These are phyloP conservation scores for Achatina immaculata DNA, from an alignment of 1,140 invertebrate species.

Conservation along the genomic window DNA sequence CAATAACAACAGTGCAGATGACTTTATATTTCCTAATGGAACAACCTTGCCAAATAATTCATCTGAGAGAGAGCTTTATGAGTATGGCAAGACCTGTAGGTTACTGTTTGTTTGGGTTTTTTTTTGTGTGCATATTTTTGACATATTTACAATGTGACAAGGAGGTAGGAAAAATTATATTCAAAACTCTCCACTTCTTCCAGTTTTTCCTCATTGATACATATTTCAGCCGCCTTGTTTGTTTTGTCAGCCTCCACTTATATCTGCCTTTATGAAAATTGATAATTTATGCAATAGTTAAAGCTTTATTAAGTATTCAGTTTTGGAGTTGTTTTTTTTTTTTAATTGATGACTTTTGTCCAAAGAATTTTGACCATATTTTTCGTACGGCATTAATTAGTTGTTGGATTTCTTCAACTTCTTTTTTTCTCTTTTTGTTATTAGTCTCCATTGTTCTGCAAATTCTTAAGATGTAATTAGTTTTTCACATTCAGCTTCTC, in stretches of 20 bases:
- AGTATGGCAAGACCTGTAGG: conserved; percentile 46
- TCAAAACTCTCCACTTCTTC: too few species aligned
- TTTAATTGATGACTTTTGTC: background rate
- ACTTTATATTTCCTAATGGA: conserved; percentile 42
- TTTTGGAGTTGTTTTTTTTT: background rate
- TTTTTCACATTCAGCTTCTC: background rate
- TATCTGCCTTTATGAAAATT: background rate
- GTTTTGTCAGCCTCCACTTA: background rate
- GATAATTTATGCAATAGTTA: background rate
- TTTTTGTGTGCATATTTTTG: background rate
- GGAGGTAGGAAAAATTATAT: too few species aligned
- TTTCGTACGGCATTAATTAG: background rate
- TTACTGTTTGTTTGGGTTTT: background rate
- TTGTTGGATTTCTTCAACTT: background rate
- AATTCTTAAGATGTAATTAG: background rate
- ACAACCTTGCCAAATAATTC: conserved; percentile 27
- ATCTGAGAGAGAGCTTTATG: conserved; percentile 31
- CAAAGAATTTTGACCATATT: background rate
- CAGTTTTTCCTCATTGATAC: too few species aligned
- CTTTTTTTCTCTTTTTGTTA: background rate
- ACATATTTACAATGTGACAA: too few species aligned
- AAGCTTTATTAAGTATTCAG: background rate
- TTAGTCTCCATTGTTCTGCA: background rate
- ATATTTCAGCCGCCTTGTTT: too few species aligned
- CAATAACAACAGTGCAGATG: conserved; percentile 41